Conservation (phyloP, 2,113 vertebrate genomes). For the Vimba vimba region DNA sequence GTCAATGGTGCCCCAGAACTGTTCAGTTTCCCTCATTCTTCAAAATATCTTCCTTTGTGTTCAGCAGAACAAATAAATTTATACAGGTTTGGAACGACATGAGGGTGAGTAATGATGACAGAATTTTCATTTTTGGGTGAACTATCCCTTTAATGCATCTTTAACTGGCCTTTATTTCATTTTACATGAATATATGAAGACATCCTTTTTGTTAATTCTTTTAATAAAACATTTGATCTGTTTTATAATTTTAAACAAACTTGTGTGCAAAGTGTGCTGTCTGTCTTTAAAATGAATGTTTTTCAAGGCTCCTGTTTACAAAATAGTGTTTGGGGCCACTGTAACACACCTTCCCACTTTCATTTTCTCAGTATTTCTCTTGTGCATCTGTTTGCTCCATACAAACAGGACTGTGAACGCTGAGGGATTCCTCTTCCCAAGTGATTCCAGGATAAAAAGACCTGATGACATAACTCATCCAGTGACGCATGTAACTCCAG, state of each 20-base stretch:
- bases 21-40: too few relatives aligned
- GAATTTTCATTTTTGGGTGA: too few relatives aligned
- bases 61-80: too few relatives aligned
- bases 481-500: conserved; percentile 41
- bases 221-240: neutral
- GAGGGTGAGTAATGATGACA: too few relatives aligned
- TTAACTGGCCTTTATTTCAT: too few relatives aligned
- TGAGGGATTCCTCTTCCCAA: conserved; percentile 35
- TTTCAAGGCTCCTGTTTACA: neutral
- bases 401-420: neutral
- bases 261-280: neutral
- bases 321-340: neutral
- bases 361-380: neutral
- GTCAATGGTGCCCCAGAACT: too few relatives aligned
- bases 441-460: conserved; percentile 41
- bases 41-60: too few relatives aligned
- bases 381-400: neutral
- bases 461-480: conserved; percentile 71
- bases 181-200: neutral
- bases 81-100: too few relatives aligned
- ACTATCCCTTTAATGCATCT: too few relatives aligned
- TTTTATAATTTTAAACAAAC: neutral
- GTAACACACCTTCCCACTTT: neutral
- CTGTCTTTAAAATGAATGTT: neutral
- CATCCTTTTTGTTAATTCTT: neutral